Conservation (phyloP, 2,113 vertebrate species). For the Callipepla squamata region DNA sequence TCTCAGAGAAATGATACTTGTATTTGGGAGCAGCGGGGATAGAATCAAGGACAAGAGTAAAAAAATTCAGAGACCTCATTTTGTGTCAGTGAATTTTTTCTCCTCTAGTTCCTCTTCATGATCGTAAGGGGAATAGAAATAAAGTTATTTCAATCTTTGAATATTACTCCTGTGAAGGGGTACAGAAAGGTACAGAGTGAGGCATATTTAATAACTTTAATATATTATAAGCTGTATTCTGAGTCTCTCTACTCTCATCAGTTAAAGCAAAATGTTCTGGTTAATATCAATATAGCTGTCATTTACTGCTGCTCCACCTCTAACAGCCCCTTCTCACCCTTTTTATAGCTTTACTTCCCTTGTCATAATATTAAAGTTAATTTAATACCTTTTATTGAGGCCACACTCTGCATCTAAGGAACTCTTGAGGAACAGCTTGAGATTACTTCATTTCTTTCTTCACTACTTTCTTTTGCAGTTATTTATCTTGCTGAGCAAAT, state of each 20-base stretch:
- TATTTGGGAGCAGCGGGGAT: background rate
- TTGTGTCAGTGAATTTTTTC: background rate
- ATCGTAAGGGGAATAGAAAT: background rate
- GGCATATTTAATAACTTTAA: background rate
- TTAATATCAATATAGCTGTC: conserved; percentile 10
- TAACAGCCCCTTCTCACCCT: conserved; percentile 5
- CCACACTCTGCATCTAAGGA: conserved; percentile 14
- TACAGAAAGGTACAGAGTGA: background rate
- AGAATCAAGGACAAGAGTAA: background rate
- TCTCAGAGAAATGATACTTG: background rate
- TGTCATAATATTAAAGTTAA: conserved; percentile 34
- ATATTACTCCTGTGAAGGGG: background rate
- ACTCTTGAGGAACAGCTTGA: background rate
- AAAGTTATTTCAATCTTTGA: background rate
- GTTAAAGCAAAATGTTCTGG: background rate
- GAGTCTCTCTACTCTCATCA: background rate
- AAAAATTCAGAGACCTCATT: background rate
- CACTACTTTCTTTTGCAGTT: background rate
- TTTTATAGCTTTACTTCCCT: conserved; percentile 46
- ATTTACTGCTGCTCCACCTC: conserved; percentile 38
- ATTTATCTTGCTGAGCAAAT: background rate
- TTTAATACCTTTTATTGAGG: conserved; percentile 28
- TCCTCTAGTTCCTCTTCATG: background rate
- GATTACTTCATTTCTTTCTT: background rate
- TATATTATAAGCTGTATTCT: background rate